phyloP scores from a whole-genome alignment of 2,888 invertebrate genomes.

The Camptogramma bilineatum region DNA sequence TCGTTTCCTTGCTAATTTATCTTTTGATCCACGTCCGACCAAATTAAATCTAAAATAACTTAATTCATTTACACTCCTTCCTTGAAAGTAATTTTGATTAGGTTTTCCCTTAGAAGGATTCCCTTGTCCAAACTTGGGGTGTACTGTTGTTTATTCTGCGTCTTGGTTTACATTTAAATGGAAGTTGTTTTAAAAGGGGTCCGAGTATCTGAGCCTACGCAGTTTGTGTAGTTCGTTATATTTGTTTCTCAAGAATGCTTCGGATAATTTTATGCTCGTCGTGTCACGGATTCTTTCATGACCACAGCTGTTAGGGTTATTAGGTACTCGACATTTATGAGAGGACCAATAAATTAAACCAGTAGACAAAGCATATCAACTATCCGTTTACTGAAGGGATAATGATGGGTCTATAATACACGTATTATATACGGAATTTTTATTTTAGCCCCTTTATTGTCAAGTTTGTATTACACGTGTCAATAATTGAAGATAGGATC shows the following conservation, averaged over 20 bases:
- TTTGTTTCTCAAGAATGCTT: constrained; percentile 7
- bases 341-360: background rate
- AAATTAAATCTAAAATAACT: constrained; percentile 30
- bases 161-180: constrained; percentile 39
- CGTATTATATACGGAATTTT: too few species aligned
- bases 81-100: constrained; percentile 49
- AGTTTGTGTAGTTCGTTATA: constrained; percentile 21
- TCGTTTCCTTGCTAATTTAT: constrained; percentile 17
- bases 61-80: constrained; percentile 25
- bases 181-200: constrained; percentile 37
- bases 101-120: constrained; percentile 51
- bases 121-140: constrained; percentile 50
- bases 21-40: constrained; percentile 21
- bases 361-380: background rate
- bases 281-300: background rate
- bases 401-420: too few species aligned
- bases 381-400: too few species aligned
- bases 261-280: background rate
- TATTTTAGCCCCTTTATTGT: too few species aligned
- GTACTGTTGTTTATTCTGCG: constrained; percentile 16
- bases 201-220: constrained; percentile 7
- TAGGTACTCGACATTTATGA: background rate
- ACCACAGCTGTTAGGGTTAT: background rate
- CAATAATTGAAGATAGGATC: too few species aligned
- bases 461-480: too few species aligned